These are phyloP conservation scores for Drosophila eohydei DNA, from an alignment of 2,888 invertebrate species.

Conservation along the genomic window DNA sequence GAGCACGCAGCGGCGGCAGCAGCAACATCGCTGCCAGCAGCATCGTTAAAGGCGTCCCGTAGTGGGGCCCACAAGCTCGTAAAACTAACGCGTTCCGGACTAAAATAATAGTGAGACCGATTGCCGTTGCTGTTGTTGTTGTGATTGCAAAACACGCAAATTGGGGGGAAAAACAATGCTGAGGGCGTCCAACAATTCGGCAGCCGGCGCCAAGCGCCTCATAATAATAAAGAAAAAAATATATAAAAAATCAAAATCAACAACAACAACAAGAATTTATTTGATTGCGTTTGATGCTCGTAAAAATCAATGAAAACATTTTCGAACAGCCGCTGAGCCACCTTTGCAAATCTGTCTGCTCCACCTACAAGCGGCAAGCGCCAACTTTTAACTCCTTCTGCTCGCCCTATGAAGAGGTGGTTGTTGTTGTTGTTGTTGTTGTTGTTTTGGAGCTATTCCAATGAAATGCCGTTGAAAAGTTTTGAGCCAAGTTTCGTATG, in stretches of 20 bases:
- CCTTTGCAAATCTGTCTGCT: slow-evolving; percentile 48
- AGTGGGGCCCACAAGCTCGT: slow-evolving; percentile 46
- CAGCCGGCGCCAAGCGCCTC: slow-evolving; percentile 33
- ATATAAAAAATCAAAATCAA: slow-evolving; percentile 7
- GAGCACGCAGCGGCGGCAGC: slow-evolving; percentile 15
- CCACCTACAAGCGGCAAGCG: neutral
- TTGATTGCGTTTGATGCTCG: slow-evolving; percentile 74
- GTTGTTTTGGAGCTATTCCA: slow-evolving; percentile 55
- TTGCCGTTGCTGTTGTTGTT: slow-evolving; percentile 32
- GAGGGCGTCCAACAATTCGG: slow-evolving; percentile 27
- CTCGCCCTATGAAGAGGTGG: neutral
- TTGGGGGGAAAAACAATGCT: slow-evolving; percentile 26
- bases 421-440: neutral
- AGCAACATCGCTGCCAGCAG: slow-evolving; percentile 13
- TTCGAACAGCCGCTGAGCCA: slow-evolving; percentile 54
- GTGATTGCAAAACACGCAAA: slow-evolving; percentile 56
- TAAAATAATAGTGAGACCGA: slow-evolving; percentile 43
- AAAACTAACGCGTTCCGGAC: slow-evolving; percentile 55
- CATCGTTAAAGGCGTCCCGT: slow-evolving; percentile 57
- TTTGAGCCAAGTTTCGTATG: slow-evolving; percentile 72
- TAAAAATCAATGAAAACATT: slow-evolving; percentile 80
- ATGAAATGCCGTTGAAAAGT: slow-evolving; percentile 72
- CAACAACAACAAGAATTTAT: slow-evolving; percentile 55
- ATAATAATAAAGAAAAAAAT: slow-evolving; percentile 37
- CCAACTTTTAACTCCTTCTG: neutral